phyloP scores from a whole-genome alignment of 2,113 vertebrate species.

The Lethenteron camtschaticum region DNA sequence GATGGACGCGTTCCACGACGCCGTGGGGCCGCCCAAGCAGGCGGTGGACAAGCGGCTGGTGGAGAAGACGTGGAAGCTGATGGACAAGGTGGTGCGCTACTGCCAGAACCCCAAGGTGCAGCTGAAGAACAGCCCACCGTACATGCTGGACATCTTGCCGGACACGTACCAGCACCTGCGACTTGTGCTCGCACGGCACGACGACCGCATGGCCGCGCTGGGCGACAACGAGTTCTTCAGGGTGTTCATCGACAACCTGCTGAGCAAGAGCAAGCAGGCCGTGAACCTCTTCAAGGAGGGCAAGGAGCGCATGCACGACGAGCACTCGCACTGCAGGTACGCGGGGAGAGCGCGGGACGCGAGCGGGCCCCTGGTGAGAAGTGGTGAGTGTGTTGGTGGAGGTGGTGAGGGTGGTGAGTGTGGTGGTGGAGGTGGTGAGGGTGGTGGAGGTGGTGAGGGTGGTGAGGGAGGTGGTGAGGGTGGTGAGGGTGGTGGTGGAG shows the following conservation, averaged over 20 bases:
- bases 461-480: no score
- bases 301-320: constrained; percentile 93
- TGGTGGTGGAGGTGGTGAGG: no score
- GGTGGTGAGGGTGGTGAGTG: no score
- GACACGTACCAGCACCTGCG: constrained; percentile 94
- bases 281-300: constrained; percentile 97
- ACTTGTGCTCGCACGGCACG: constrained; percentile 70
- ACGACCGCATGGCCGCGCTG: constrained; percentile 60
- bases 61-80: constrained; percentile 94
- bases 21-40: constrained; percentile 62
- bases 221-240: constrained; percentile 94
- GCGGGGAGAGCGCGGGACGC: no score
- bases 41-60: constrained; percentile 69
- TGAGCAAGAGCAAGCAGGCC: constrained; percentile 96
- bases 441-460: no score
- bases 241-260: constrained; percentile 93
- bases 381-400: no score
- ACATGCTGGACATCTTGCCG: constrained; percentile 85
- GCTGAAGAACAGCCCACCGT: constrained; percentile 92
- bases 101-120: constrained; percentile 94
- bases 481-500: no score
- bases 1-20: constrained; percentile 71
- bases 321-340: constrained; percentile 86
- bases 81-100: constrained; percentile 93
- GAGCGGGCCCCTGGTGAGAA: no score